These are phyloP conservation scores for Dreissena rostriformis DNA, from an alignment of 1,140 invertebrate species.

Conservation along the genomic window DNA sequence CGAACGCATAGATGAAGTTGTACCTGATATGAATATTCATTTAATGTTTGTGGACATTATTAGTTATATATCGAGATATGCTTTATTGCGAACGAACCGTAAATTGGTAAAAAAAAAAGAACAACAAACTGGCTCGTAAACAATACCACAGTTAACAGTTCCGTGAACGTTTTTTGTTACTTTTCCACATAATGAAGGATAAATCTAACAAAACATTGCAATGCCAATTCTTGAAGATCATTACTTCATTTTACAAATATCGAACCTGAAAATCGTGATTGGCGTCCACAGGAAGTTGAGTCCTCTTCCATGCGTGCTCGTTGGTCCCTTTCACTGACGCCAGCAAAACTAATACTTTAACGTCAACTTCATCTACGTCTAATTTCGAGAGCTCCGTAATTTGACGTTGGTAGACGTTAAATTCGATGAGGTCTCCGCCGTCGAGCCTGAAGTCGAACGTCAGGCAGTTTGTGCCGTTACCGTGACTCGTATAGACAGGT, in stretches of 20 bases:
- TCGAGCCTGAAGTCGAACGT: constrained; percentile 36
- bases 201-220: not conserved
- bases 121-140: too few species aligned
- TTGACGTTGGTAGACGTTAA: constrained; percentile 14
- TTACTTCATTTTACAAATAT: not conserved
- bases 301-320: not conserved
- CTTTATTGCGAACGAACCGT: too few species aligned
- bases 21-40: too few species aligned
- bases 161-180: not conserved
- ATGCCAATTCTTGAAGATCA: too few species aligned
- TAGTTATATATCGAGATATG: too few species aligned
- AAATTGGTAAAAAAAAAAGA: too few species aligned
- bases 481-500: not conserved
- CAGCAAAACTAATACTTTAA: not conserved
- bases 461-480: constrained; percentile 13
- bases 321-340: constrained; percentile 15
- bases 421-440: constrained; percentile 28
- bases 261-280: constrained; percentile 15
- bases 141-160: not conserved
- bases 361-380: too few species aligned
- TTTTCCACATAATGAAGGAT: not conserved
- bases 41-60: too few species aligned
- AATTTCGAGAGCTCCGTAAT: not conserved
- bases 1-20: too few species aligned
- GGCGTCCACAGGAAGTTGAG: not conserved